phyloP scores from a whole-genome alignment of 2,888 invertebrate species.

The Seladonia tumulorum region DNA sequence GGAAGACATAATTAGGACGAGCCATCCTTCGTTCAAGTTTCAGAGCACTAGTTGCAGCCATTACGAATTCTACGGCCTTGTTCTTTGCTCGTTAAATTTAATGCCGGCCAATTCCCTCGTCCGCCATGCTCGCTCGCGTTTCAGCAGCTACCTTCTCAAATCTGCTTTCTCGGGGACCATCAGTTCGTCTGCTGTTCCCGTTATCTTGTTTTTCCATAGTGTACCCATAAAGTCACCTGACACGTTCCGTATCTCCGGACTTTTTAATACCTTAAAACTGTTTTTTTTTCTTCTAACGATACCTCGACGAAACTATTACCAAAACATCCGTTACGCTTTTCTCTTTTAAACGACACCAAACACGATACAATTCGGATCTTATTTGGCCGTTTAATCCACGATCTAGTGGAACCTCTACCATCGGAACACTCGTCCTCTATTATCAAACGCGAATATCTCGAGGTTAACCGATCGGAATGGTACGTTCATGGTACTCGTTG shows the following conservation, averaged over 20 bases:
- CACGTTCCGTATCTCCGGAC: not conserved
- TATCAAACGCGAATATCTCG: too few species aligned
- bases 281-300: not conserved
- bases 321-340: too few species aligned
- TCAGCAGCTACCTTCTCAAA: slow-evolving; percentile 24
- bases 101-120: slow-evolving; percentile 22
- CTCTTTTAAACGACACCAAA: too few species aligned
- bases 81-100: slow-evolving; percentile 43
- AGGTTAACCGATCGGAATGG: too few species aligned
- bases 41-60: slow-evolving; percentile 33
- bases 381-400: not conserved
- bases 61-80: slow-evolving; percentile 60
- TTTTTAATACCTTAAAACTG: not conserved
- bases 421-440: not conserved
- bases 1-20: slow-evolving; percentile 37
- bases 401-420: not conserved
- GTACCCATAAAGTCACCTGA: not conserved
- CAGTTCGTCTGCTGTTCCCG: slow-evolving; percentile 6
- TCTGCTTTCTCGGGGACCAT: slow-evolving; percentile 31
- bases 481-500: too few species aligned
- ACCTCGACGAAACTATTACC: not conserved
- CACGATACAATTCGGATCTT: not conserved
- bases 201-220: not conserved
- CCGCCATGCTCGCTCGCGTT: slow-evolving; percentile 12
- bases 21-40: slow-evolving; percentile 43